These are phyloP conservation scores for Anolis apletophallus DNA, from an alignment of 2,797 vertebrate genomes.

Conservation along the genomic window DNA sequence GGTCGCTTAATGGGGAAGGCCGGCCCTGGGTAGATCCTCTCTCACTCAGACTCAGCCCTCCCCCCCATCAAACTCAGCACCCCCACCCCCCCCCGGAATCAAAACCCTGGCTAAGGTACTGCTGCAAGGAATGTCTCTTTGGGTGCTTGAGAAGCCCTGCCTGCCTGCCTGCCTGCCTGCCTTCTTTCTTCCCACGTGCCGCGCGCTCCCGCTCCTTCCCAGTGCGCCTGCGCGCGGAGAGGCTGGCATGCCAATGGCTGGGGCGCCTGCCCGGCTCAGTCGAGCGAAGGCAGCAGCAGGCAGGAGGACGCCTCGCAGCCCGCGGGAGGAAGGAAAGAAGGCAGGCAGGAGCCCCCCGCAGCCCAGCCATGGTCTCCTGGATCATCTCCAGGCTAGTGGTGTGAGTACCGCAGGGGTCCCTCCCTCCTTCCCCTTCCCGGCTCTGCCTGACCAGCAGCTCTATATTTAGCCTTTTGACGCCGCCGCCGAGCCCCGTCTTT, in stretches of 20 bases:
- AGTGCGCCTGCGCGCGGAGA: conserved; percentile 80
- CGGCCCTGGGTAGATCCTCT: too few species aligned
- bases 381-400: conserved; percentile 99
- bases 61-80: too few species aligned
- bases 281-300: conserved; percentile 52
- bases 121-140: too few species aligned
- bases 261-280: conserved; percentile 77
- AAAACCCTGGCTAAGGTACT: too few species aligned
- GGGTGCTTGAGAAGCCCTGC: too few species aligned
- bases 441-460: too few species aligned
- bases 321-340: conserved; percentile 69
- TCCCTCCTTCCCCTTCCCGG: background rate
- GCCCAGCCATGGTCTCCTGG: conserved; percentile 95
- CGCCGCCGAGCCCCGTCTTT: too few species aligned
- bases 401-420: conserved; percentile 85
- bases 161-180: background rate
- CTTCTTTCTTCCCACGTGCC: conserved; percentile 17
- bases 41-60: too few species aligned
- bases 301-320: conserved; percentile 41
- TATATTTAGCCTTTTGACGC: too few species aligned
- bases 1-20: too few species aligned
- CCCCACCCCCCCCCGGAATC: too few species aligned
- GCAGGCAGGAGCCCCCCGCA: conserved; percentile 18
- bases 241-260: conserved; percentile 82
- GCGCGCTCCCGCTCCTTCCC: conserved; percentile 47